Evolutionary conservation across 1,140 invertebrate genomes (phyloP), one percentile per base, ranked within the genome.

Genomic region (Drosophila busckii): DNA sequence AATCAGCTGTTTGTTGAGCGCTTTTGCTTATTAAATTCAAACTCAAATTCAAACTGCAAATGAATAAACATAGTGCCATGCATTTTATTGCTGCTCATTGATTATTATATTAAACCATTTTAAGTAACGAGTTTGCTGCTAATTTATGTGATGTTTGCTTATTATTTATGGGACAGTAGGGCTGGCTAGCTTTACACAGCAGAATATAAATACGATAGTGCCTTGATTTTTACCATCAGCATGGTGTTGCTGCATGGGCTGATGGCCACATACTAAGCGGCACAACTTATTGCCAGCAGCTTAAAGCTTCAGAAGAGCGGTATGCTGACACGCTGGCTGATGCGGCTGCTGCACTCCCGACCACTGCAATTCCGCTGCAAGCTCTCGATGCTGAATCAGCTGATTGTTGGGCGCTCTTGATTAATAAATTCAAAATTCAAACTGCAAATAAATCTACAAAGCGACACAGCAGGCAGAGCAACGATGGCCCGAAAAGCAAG

Each of bases 401-500:
- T 82, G 28, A 58, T 58, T 37, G 28, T 53, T 9, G 37, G 53
- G 54, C 54, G 0, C 26, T 41, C n/a, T n/a, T n/a, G n/a, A n/a
- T n/a, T n/a, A n/a, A n/a, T n/a, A n/a, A n/a, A n/a, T n/a, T n/a
- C n/a, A n/a, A n/a, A n/a, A n/a, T n/a, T n/a, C n/a, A n/a, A n/a
- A n/a, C n/a, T n/a, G n/a, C n/a, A n/a, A n/a, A n/a, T n/a, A n/a
- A n/a, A n/a, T n/a, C n/a, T n/a, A n/a, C n/a, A n/a, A n/a, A n/a
- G 10, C 56, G 50, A 1, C 65, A 65, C 31, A 65, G 63, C 31
- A 71, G 75, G 65, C n/a, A n/a, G n/a, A n/a, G n/a, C n/a, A n/a
- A n/a, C n/a, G 78, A 83, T 4, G 75, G 82, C 1, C 69, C 75
- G 4, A 68, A 80, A 28, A 42, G 0, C 29, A 40, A 25, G 9